Base-by-base conservation (phyloP, 2,797 vertebrate species). In the Bradypodion ventrale region DNA sequence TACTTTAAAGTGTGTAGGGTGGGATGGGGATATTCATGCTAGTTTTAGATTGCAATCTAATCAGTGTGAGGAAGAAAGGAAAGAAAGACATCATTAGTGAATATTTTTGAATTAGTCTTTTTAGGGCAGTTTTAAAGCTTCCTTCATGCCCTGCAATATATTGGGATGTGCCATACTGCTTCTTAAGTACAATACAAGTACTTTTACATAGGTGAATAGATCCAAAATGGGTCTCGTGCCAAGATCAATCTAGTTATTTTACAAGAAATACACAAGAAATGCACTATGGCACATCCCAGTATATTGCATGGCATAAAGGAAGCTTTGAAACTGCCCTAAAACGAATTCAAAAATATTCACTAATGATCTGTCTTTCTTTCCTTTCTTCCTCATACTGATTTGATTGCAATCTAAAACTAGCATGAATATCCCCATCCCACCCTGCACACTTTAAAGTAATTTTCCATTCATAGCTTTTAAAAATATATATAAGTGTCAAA, bases 211-310 rank as follows among this genome's bases (percentile, higher is more conserved):
- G 88, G 84, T 89, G 85, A 90, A 93, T 65, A 90, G 81, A 89
- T 80, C 85, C 85, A 90, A 89, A 91, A 89, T 75, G 87, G 68
- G 90, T 85, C 85, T 83, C 16, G 16, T 32, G 7, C 27, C 66
- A 5, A 32, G 37, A 68, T n/a, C 46, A 12, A 27, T 12, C 49
- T 12, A 25, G 32, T 25, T 15, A 90, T 94, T 42, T 95, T 93
- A 92, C 87, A 87, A 88, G 86, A 92, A 92, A n/a, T n/a, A n/a
- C n/a, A n/a, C n/a, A n/a, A n/a, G n/a, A n/a, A n/a, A n/a, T n/a
- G 87, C 90, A 91, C 62, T 87, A 87, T 90, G 80, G 69, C 56
- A 52, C 93, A 95, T 91, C 96, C 87, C 93, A 93, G 95, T 91
- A 91, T 88, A 92, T 15, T 85, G 89, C 92, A 89, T 89, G 84